Evolutionary conservation across 2,888 invertebrate species (phyloP).

Genomic region (Trisateles emortualis): DNA sequence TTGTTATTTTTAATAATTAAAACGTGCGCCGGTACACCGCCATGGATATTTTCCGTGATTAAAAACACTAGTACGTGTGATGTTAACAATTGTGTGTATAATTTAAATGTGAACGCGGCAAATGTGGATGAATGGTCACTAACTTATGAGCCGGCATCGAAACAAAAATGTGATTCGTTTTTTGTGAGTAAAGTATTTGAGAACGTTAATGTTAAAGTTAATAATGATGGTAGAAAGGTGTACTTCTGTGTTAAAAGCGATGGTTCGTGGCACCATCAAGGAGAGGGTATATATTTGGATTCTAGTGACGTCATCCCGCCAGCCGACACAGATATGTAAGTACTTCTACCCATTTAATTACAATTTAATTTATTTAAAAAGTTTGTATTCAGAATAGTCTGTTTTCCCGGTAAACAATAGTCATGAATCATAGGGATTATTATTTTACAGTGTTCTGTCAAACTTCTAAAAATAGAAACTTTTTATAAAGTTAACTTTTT

Average conservation of each 20-base stretch:
- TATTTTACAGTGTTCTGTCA: too few species aligned
- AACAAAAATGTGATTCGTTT: constrained; percentile 52
- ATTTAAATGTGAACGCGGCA: constrained; percentile 65
- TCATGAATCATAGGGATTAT: not conserved
- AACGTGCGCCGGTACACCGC: constrained; percentile 67
- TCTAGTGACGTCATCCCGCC: constrained; percentile 75
- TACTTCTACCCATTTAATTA: constrained; percentile 32
- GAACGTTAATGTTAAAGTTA: constrained; percentile 59
- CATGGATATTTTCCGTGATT: constrained; percentile 79
- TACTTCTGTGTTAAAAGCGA: constrained; percentile 73
- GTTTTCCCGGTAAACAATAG: not conserved
- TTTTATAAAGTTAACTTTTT: too few species aligned
- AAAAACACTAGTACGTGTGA: constrained; percentile 65
- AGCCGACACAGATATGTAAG: constrained; percentile 59
- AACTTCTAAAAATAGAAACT: too few species aligned
- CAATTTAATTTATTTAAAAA: constrained; percentile 24
- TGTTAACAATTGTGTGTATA: constrained; percentile 67
- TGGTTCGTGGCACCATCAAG: constrained; percentile 74
- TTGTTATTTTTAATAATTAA: constrained; percentile 78
- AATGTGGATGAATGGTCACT: constrained; percentile 70
- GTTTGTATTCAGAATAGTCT: constrained; percentile 10
- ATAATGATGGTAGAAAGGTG: constrained; percentile 56
- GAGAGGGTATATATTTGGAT: constrained; percentile 75
- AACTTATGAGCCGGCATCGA: constrained; percentile 64
- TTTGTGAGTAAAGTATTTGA: constrained; percentile 50